Evolutionary conservation across 1,140 invertebrate species (phyloP).

Genomic region (Drosophila ananassae): DNA sequence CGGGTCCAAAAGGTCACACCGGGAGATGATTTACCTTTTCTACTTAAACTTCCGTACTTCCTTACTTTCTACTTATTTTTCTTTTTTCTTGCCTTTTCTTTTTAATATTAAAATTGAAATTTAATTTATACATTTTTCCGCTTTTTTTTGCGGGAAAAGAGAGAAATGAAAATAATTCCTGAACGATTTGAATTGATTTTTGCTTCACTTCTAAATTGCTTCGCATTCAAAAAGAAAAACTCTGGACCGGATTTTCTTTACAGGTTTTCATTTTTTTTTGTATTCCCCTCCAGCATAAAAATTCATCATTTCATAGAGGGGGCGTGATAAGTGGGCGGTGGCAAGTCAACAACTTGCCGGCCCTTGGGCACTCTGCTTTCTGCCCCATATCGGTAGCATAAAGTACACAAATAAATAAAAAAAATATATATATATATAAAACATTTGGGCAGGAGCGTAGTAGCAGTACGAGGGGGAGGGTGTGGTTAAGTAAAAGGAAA

Average conservation of each 20-base stretch:
- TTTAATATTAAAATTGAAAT: conserved; percentile 11
- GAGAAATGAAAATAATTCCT: conserved; percentile 1
- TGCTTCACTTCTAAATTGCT: conserved; percentile 5
- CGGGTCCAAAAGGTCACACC: conserved; percentile 13
- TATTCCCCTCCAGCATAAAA: conserved; percentile 20
- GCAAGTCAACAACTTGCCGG: conserved; percentile 65
- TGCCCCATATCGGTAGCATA: conserved; percentile 63
- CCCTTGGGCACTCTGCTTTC: conserved; percentile 31
- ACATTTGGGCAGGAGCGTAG: conserved; percentile 4
- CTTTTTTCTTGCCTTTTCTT: background rate
- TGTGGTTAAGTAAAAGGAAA: conserved; percentile 45
- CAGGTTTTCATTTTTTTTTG: background rate
- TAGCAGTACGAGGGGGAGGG: background rate
- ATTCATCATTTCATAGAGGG: conserved; percentile 54
- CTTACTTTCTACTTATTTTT: background rate
- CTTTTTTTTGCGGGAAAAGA: conserved; percentile 10
- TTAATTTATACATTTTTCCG: conserved; percentile 7
- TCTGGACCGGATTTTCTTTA: conserved; percentile 15
- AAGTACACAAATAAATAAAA: conserved; percentile 80
- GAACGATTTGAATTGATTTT: conserved; percentile 12
- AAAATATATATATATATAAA: conserved; percentile 31
- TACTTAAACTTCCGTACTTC: conserved; percentile 5
- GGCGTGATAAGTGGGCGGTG: conserved; percentile 1
- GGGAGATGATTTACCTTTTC: conserved; percentile 14
- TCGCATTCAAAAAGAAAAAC: conserved; percentile 10